Percentiles rank a stretch among this genome's conserved stretches.
These are phyloP conservation scores for Mesocentrotus franciscanus DNA, from an alignment of 53 echinoderm and acorn worm genomes.

Conservation along the genomic window DNA sequence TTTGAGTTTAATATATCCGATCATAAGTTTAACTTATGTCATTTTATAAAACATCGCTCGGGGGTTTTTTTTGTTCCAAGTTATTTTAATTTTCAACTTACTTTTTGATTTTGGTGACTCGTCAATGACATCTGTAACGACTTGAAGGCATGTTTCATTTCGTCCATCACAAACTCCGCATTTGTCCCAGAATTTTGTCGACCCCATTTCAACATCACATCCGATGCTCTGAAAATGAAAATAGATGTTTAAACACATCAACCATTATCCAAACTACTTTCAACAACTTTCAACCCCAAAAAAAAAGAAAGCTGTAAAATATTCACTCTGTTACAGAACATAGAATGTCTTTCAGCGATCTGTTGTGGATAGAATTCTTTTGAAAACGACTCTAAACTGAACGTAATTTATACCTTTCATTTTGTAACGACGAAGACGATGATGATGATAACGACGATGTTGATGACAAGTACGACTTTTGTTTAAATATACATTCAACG, in stretches of 20 bases:
- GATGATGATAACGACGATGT: neutral
- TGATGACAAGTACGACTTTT: neutral
- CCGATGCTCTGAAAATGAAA: slow-evolving; percentile 52
- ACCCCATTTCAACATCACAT: slow-evolving; percentile 50
- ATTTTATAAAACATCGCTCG: too few species aligned
- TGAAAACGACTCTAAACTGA: neutral
- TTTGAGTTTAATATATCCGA: too few species aligned
- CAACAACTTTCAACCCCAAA: too few species aligned
- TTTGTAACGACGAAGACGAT: neutral
- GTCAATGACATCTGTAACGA: slow-evolving; percentile 31
- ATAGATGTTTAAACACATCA: neutral
- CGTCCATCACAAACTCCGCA: slow-evolving; percentile 63
- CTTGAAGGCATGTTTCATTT: slow-evolving; percentile 38
- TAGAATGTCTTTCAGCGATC: neutral
- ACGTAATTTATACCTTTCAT: neutral
- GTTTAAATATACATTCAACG: neutral
- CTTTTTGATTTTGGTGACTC: slow-evolving; percentile 23
- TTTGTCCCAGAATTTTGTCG: slow-evolving; percentile 62
- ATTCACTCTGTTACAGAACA: too few species aligned
- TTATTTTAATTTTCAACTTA: neutral
- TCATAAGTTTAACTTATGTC: too few species aligned
- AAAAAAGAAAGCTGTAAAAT: too few species aligned
- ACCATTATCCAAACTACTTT: neutral
- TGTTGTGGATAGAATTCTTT: neutral
- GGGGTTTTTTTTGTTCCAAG: neutral